Percentiles rank a stretch among this genome's conserved stretches.
Evolutionary conservation across 2,113 vertebrate species (phyloP).

Genomic region (Menidia beryllina): DNA sequence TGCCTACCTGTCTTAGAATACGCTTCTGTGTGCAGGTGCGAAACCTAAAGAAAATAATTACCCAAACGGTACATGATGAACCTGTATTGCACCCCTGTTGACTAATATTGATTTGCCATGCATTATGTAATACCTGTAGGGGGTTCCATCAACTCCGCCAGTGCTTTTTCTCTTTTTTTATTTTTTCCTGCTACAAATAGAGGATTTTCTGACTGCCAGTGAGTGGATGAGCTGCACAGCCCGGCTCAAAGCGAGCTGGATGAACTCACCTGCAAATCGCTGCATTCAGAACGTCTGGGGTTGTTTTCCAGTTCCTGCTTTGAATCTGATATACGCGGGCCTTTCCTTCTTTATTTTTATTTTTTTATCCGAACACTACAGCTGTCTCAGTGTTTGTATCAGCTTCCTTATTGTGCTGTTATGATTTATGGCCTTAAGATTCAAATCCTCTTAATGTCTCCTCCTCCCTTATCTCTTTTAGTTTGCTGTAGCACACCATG

Average conservation of each 20-base stretch:
- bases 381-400: constrained; percentile 32
- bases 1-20: constrained; percentile 5
- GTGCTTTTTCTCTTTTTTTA: constrained; percentile 44
- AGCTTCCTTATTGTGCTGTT: constrained; percentile 12
- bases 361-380: constrained; percentile 47
- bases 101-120: constrained; percentile 54
- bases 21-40: background rate
- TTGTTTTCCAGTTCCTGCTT: constrained; percentile 13
- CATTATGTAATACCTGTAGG: constrained; percentile 64
- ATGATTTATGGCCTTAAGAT: constrained; percentile 26
- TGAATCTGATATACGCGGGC: constrained; percentile 49
- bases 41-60: background rate
- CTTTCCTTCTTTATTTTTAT: too few relatives aligned
- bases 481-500: constrained; percentile 7
- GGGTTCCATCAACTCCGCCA: constrained; percentile 46
- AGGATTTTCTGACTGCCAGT: constrained; percentile 59
- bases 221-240: constrained; percentile 49
- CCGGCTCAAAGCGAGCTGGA: constrained; percentile 49
- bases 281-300: constrained; percentile 20
- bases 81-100: constrained; percentile 26
- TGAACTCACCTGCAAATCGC: constrained; percentile 60
- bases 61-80: constrained; percentile 14
- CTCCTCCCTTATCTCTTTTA: constrained; percentile 1
- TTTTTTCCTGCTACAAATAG: constrained; percentile 55
- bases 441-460: constrained; percentile 9